These are phyloP conservation scores for Dendrophyllia cribrosa DNA, from an alignment of 64 coral and sea anemone genomes.

Conservation along the genomic window DNA sequence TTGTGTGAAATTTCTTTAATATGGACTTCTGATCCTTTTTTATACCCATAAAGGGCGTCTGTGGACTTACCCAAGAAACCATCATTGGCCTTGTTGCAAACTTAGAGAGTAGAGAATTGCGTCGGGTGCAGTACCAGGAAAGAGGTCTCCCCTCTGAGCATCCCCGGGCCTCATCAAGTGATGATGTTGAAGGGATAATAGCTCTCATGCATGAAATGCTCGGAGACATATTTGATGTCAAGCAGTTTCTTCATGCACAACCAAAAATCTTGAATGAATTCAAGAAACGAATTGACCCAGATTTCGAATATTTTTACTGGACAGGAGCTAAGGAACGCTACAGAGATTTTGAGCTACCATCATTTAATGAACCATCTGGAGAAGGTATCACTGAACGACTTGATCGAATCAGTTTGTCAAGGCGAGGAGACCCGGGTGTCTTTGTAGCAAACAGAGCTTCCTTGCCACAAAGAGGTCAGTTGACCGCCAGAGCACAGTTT, in stretches of 20 bases:
- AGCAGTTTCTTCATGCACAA: slow-evolving; percentile 45
- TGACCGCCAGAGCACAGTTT: slow-evolving; percentile 6
- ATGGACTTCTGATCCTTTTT: slow-evolving; percentile 16
- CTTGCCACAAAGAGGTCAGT: slow-evolving; percentile 49
- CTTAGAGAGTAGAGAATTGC: slow-evolving; percentile 59
- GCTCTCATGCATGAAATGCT: slow-evolving; percentile 76
- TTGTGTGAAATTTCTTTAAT: too few species aligned
- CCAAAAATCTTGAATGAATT: slow-evolving; percentile 79
- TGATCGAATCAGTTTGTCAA: slow-evolving; percentile 32
- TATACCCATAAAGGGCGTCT: slow-evolving; percentile 59
- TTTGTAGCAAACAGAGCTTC: slow-evolving; percentile 86
- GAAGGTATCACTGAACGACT: slow-evolving; percentile 56
- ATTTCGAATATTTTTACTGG: slow-evolving; percentile 72
- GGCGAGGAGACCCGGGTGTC: slow-evolving; percentile 63
- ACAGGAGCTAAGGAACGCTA: slow-evolving; percentile 64
- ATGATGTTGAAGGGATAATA: slow-evolving; percentile 78
- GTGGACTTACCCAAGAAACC: slow-evolving; percentile 62
- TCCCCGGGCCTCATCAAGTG: slow-evolving; percentile 54
- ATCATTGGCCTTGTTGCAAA: slow-evolving; percentile 74
- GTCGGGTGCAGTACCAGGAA: slow-evolving; percentile 20
- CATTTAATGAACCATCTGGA: slow-evolving; percentile 63
- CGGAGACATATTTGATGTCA: slow-evolving; percentile 59
- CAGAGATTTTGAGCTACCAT: slow-evolving; percentile 52
- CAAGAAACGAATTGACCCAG: slow-evolving; percentile 58
- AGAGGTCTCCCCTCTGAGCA: slow-evolving; percentile 59